phyloP scores from a whole-genome alignment of 2,888 invertebrate species.

The Pyralis farinalis region DNA sequence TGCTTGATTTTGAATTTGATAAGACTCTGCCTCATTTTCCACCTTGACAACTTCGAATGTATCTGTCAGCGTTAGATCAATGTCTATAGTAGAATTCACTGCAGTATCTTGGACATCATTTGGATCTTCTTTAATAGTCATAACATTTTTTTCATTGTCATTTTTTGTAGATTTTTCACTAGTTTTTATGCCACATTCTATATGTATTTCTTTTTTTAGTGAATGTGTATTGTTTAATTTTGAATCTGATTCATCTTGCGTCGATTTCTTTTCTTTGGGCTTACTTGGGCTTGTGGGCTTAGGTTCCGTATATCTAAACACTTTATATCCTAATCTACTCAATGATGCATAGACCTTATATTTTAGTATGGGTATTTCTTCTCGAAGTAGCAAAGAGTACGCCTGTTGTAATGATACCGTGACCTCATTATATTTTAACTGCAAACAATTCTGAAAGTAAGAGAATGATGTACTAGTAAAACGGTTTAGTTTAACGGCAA shows the following conservation, averaged over 20 bases:
- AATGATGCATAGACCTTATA: conserved; percentile 82
- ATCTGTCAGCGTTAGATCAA: not conserved
- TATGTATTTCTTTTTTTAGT: no score
- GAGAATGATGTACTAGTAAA: no score
- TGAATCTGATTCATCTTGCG: not conserved
- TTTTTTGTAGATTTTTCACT: conserved; percentile 2
- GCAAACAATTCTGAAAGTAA: conserved; percentile 81
- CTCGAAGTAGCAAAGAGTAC: conserved; percentile 73
- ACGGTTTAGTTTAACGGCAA: no score
- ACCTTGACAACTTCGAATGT: not conserved
- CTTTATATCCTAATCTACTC: conserved; percentile 78
- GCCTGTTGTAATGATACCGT: conserved; percentile 85
- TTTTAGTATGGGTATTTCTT: conserved; percentile 57
- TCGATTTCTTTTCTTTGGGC: conserved; percentile 9
- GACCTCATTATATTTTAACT: conserved; percentile 77
- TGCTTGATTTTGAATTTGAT: not conserved
- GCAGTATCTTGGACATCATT: not conserved
- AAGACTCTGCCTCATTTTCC: not conserved
- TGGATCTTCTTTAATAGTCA: conserved; percentile 5
- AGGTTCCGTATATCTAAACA: conserved; percentile 61
- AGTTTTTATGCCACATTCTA: not conserved
- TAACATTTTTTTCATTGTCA: no score
- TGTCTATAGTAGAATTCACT: conserved; percentile 1
- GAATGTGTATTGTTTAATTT: no score
- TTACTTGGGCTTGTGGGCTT: conserved; percentile 1